Percentiles rank a stretch among this genome's conserved stretches.
Evolutionary conservation across 2,797 vertebrate genomes (phyloP).

Genomic region (Pachyuromys duprasi): DNA sequence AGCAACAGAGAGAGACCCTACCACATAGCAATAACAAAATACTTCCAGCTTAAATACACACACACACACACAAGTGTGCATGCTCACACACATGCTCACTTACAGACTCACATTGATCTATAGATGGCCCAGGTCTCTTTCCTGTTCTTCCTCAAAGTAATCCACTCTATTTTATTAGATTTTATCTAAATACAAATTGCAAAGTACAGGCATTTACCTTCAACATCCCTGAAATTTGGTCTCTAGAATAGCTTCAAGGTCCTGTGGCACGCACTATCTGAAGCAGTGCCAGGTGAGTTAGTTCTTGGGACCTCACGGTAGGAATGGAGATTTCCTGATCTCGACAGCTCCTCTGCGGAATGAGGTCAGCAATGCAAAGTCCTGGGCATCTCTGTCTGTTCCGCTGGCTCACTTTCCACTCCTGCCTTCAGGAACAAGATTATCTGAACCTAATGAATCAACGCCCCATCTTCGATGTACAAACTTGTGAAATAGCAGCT

Average conservation of each 20-base stretch:
- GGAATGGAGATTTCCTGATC: not conserved
- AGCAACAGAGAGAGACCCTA: not conserved
- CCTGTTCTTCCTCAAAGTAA: not conserved
- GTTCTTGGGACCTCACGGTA: not conserved
- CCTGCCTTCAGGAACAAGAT: constrained; percentile 8
- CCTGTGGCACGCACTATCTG: not conserved
- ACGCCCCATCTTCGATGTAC: not conserved
- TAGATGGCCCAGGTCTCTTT: not conserved
- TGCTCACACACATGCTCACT: not conserved
- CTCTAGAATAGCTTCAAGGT: constrained; percentile 17
- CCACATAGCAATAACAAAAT: not conserved
- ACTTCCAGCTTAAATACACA: not conserved
- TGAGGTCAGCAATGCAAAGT: not conserved
- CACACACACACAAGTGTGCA: not conserved
- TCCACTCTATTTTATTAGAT: not conserved
- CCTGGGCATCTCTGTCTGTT: not conserved
- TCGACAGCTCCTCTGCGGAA: not conserved
- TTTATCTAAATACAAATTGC: constrained; percentile 12
- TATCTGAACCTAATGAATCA: constrained; percentile 16
- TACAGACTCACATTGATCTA: not conserved
- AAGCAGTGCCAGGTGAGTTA: not conserved
- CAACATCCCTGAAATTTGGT: constrained; percentile 18
- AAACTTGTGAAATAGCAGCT: constrained; percentile 32
- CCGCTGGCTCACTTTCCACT: not conserved
- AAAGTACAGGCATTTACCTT: not conserved